Conservation (phyloP, 1,140 invertebrate species). For the Lamellibrachia luymesi region DNA sequence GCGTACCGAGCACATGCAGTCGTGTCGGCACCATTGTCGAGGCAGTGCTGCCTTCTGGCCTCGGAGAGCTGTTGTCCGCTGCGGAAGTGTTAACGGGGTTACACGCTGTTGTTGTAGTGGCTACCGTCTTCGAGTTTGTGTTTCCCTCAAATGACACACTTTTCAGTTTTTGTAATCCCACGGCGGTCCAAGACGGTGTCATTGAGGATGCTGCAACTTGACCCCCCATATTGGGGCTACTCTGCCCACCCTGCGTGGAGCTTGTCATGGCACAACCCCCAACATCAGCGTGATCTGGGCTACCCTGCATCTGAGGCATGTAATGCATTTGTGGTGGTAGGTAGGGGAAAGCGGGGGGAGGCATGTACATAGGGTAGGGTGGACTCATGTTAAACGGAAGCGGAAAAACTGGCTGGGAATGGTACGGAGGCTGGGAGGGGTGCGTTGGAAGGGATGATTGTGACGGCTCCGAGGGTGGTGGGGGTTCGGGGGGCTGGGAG, state of each 20-base stretch:
- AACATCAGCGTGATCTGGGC: neutral
- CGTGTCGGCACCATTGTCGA: neutral
- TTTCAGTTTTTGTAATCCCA: neutral
- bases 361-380: neutral
- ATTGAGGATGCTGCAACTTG: neutral
- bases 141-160: neutral
- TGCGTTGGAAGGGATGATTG: neutral
- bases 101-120: neutral
- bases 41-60: neutral
- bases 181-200: neutral
- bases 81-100: neutral
- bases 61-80: neutral
- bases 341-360: neutral
- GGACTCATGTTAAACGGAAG: neutral
- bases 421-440: neutral
- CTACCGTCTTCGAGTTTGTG: neutral
- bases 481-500: neutral
- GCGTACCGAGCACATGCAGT: neutral
- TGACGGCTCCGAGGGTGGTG: neutral
- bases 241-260: neutral
- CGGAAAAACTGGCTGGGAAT: neutral
- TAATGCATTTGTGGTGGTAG: neutral
- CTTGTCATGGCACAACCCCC: neutral
- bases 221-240: neutral
- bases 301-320: neutral